These are phyloP conservation scores for Zonitis immaculata DNA, from an alignment of 2,888 invertebrate species.

Conservation along the genomic window DNA sequence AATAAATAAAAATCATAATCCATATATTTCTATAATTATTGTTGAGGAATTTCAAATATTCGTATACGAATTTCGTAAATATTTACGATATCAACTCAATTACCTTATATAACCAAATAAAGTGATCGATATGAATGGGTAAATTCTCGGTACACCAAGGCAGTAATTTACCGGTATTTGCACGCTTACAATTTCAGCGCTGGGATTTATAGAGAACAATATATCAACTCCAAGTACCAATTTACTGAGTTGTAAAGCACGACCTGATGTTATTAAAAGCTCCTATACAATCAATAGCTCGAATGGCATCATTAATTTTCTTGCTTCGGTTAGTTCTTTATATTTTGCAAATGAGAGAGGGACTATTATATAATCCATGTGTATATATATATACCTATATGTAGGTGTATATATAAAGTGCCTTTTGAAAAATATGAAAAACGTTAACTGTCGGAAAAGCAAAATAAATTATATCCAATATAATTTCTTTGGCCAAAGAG, in stretches of 20 bases:
- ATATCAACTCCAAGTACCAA: constrained; percentile 39
- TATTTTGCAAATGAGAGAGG: too few species aligned
- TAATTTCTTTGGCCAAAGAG: neutral
- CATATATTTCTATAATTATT: too few species aligned
- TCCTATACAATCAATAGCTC: constrained; percentile 39
- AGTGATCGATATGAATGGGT: constrained; percentile 36
- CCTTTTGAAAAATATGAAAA: constrained; percentile 27
- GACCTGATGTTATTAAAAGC: constrained; percentile 39
- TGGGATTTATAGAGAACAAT: constrained; percentile 37
- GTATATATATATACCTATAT: constrained; percentile 18
- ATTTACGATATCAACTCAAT: constrained; percentile 26
- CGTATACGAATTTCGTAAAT: neutral
- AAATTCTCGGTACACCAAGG: constrained; percentile 35
- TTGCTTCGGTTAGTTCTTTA: constrained; percentile 35
- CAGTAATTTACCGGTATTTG: constrained; percentile 38
- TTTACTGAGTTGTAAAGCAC: constrained; percentile 40
- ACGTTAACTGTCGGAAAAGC: constrained; percentile 26
- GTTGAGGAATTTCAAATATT: neutral
- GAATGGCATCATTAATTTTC: constrained; percentile 39
- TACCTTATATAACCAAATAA: constrained; percentile 35
- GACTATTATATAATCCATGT: too few species aligned
- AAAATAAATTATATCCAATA: constrained; percentile 27
- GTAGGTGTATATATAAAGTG: neutral
- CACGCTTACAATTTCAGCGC: constrained; percentile 37
- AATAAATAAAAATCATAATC: neutral